Base-by-base conservation (phyloP, 2,113 vertebrate species). In the Microcebus tavaratra region DNA sequence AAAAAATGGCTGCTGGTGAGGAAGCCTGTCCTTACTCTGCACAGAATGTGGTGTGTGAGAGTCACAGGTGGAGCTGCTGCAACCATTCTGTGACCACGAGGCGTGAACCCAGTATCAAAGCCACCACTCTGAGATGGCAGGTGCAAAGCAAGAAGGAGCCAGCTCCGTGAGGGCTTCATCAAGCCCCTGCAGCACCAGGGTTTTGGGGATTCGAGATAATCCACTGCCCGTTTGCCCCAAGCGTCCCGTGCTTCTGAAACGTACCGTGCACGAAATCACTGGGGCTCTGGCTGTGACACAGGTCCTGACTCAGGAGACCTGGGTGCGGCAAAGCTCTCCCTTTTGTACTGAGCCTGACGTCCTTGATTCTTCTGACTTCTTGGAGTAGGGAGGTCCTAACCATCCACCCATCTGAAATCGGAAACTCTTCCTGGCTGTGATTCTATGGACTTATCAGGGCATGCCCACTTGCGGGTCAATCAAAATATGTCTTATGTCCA, bases 371-470 rank as follows among this genome's bases (percentile, higher is more conserved):
- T n/a, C 50, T 15, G 76, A 68, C 50, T 7, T 3, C 27, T 27
- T 3, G 9, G 53, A 57, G 45, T 4, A 21, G 21, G 45, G 29
- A 55, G 18, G 23, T 23, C 21, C 39, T 5, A 57, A 1, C 2
- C 3, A 27, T 1, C 23, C 8, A 1, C 55, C 76, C 85, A 59
- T 5, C 11, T 34, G 42, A 29, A 13, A 4, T 12, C n/a, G 2
- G n/a, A 5, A 55, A 25, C 11, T 1, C 11, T 29, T 8, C 65
- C 80, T 39, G 63, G 8, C 61, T 0, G 0, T 15, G 3, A 63
- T 75, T 23, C 9, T 1, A 1, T 0, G 63, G 23, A 18, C 13
- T 1, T 31, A 18, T 15, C 59, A 2, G 5, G 2, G 21, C 50
- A 10, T 25, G 17, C 17, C 53, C 53, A 18, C 53, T 25, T 8